Conservation (phyloP, 2,797 vertebrate species). For the Helicolenus hilgendorfi region DNA sequence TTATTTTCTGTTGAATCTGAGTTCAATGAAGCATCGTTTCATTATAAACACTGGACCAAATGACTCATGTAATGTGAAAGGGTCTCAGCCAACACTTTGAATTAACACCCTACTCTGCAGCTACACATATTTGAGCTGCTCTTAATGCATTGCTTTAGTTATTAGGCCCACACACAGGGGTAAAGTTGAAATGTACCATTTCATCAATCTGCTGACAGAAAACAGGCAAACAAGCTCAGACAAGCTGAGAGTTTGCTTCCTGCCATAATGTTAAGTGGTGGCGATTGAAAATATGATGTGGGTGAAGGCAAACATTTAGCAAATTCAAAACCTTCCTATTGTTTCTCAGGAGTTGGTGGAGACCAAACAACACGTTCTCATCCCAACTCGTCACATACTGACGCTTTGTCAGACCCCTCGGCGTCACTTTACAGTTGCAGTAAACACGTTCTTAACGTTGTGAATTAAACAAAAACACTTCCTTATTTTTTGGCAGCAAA, state of each 20-base stretch:
- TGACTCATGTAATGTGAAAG: background rate
- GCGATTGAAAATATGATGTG: background rate
- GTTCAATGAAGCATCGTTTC: background rate
- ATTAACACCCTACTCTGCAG: background rate
- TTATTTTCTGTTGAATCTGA: background rate
- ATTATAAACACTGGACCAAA: background rate
- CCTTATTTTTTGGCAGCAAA: too few relatives aligned
- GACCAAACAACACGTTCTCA: background rate
- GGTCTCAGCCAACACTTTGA: background rate
- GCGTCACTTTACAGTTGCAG: too few relatives aligned
- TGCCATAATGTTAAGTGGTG: background rate
- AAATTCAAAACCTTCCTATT: background rate
- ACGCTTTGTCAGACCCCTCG: background rate
- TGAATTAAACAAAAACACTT: too few relatives aligned
- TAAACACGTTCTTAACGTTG: too few relatives aligned
- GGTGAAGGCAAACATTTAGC: background rate
- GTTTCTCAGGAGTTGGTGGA: too few relatives aligned
- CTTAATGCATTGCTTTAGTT: background rate
- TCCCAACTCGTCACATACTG: too few relatives aligned
- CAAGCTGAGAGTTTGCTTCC: background rate
- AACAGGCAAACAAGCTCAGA: background rate
- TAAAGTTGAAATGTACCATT: background rate
- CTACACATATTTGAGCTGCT: background rate
- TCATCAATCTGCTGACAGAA: background rate
- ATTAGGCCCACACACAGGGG: background rate